Conservation (phyloP, 2,797 vertebrate species). For the Sciurus vulgaris region DNA sequence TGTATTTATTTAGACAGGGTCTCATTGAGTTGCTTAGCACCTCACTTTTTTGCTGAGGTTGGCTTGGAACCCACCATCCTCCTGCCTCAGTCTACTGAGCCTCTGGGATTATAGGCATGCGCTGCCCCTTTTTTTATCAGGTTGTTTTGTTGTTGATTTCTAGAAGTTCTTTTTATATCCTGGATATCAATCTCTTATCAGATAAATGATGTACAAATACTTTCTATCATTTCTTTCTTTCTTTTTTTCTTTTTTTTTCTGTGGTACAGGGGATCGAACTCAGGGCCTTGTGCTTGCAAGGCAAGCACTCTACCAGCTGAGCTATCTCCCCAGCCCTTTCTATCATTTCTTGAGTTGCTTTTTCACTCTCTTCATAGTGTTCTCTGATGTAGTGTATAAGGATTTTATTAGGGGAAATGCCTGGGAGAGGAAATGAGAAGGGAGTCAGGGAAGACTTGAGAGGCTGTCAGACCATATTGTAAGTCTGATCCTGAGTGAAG, state of each 20-base stretch:
- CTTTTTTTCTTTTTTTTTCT: too few species aligned
- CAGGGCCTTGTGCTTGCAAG: too few species aligned
- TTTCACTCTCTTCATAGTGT: not conserved
- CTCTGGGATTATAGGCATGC: not conserved
- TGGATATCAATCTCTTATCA: not conserved
- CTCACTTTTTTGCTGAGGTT: not conserved
- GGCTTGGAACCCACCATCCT: not conserved
- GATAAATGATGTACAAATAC: not conserved
- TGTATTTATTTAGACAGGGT: not conserved
- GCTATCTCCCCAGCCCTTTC: too few species aligned
- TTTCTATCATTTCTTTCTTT: not conserved
- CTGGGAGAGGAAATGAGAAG: not conserved
- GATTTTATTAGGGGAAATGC: slow-evolving; percentile 14
- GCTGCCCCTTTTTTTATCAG: not conserved
- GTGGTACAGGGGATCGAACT: too few species aligned
- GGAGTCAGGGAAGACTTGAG: too few species aligned
- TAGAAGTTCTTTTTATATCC: not conserved
- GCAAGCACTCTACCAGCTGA: too few species aligned
- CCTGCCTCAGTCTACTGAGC: not conserved
- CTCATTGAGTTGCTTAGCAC: too few species aligned
- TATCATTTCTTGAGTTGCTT: not conserved
- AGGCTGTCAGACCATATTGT: not conserved
- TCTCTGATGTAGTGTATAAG: not conserved
- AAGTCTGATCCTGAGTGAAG: not conserved
- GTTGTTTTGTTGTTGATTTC: not conserved